phyloP scores from a whole-genome alignment of 2,113 vertebrate species.

The Sardina pilchardus region DNA sequence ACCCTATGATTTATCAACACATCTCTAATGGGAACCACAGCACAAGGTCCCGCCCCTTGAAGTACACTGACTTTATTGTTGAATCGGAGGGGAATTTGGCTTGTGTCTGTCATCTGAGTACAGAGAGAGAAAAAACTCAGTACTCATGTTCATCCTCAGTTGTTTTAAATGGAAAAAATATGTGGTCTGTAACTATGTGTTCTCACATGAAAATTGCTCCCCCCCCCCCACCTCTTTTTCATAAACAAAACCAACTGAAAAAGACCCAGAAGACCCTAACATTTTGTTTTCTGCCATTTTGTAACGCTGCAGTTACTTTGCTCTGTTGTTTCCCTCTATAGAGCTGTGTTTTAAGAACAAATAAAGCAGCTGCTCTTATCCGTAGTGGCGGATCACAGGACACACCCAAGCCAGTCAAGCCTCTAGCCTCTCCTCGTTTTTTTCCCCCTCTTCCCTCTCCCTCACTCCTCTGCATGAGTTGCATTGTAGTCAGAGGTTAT shows the following conservation, averaged over 20 bases:
- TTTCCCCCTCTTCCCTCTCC: slow-evolving; percentile 48
- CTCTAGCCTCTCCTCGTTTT: slow-evolving; percentile 44
- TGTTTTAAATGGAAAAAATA: background rate
- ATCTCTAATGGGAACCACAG: slow-evolving; percentile 45
- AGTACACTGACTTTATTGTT: slow-evolving; percentile 54
- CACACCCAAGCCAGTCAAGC: slow-evolving; percentile 43
- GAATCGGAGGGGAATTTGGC: slow-evolving; percentile 37
- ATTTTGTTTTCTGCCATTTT: background rate
- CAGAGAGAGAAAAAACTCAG: background rate
- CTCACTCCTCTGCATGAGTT: slow-evolving; percentile 48
- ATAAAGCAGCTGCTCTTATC: slow-evolving; percentile 38
- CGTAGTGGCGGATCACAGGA: slow-evolving; percentile 40
- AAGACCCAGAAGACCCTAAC: background rate
- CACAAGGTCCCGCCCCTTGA: slow-evolving; percentile 31
- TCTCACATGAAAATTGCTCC: background rate
- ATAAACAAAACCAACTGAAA: background rate
- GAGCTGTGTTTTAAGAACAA: slow-evolving; percentile 38
- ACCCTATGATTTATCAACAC: slow-evolving; percentile 49
- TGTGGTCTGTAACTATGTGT: slow-evolving; percentile 10
- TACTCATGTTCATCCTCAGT: background rate
- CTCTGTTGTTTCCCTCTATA: background rate
- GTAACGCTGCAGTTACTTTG: background rate
- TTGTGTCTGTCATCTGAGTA: slow-evolving; percentile 16
- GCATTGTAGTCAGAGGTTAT: slow-evolving; percentile 67
- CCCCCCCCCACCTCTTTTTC: background rate